Evolutionary conservation across 2,797 vertebrate species (phyloP), one percentile per base, ranked within the genome.

Genomic region (Ispidina picta): DNA sequence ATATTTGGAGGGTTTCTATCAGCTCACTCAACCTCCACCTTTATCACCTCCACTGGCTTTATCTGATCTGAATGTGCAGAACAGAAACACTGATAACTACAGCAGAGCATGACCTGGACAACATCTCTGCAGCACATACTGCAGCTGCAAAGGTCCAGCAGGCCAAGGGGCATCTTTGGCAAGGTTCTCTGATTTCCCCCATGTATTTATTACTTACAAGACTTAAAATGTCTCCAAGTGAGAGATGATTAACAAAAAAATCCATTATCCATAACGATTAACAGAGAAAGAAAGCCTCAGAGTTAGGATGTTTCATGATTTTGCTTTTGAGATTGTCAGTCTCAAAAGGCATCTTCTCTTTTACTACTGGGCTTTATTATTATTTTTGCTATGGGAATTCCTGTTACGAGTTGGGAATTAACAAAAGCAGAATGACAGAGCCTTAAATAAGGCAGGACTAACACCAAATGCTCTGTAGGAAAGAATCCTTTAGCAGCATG

Each of bases 31-130:
- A 37, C 65, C 44, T 84, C 48, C 4, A 1, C 14, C 37, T 85
- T 81, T 77, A 4, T 72, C 63, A 93, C 8, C 86, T 87, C 86
- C 62, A 90, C 62, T 54, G 93, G 75, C 62, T 92, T 90, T 83
- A 88, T 90, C 55, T 74, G 46, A 93, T 74, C 62, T 87, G 84
- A 94, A 77, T 80, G 76, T 71, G 12, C 21, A 76, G 60, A 62
- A 71, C 48, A 64, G 8, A 65, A 86, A 68, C 46, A n/a, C 78
- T 90, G 81, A 74, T 46, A 68, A 35, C 69, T 52, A 51, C 1
- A 90, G 54, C 76, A 87, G 63, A n/a, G 26, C 29, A 39, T 60
- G 81, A 84, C 69, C 75, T 49, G 22, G 23, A 52, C 48, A 89
- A 74, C 46, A 73, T 31, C 65, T 76, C 69, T 55, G 72, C 63